Evolutionary conservation across 2,113 vertebrate species (phyloP), one percentile per base, ranked within the genome.

Genomic region (Bostrychus sinensis): DNA sequence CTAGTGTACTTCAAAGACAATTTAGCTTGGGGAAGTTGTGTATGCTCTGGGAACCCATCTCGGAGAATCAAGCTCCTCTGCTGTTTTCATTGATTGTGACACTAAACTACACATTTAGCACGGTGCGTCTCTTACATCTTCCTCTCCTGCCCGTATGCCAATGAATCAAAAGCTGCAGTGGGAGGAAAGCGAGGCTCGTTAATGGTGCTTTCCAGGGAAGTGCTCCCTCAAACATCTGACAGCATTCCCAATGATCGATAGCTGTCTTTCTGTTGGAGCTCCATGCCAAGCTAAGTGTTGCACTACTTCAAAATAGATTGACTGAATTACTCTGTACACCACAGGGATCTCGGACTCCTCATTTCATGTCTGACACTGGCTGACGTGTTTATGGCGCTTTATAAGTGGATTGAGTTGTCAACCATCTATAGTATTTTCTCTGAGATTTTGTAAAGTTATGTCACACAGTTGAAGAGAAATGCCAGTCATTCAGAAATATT

Each of bases 11-110:
- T 55, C 34, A 73, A 75, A 84, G 78, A 74, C 11, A 37, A 77
- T 78, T 84, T 72, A 0, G 13, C 67, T 72, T 16, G 7, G 39
- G 32, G 26, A 54, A 42, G 6, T 46, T 38, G 37, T 66, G 36
- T 56, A 34, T 53, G 61, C 45, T 32, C 36, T 36, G 9, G 38
- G 23, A n/a, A 36, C 74, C 48, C n/a, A 46, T 58, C 46, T 70
- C 30, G 32, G 55, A 64, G 55, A 76, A 68, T 67, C 46, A 34
- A 72, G 60, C 19, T 3, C 56, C 56, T 45, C 62, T 72, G 66
- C 34, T 77, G 70, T 78, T 83, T 64, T 79, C 72, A 89, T 89
- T 78, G 84, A 86, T 88, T 82, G 66, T 83, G 74, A 82, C 72
- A 83, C 77, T 85, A 86, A 86, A 79, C 83, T 55, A 2, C 66